Evolutionary conservation across 2,113 vertebrate genomes (phyloP), one percentile per base, ranked within the genome.

Genomic region (Acanthisitta chloris): DNA sequence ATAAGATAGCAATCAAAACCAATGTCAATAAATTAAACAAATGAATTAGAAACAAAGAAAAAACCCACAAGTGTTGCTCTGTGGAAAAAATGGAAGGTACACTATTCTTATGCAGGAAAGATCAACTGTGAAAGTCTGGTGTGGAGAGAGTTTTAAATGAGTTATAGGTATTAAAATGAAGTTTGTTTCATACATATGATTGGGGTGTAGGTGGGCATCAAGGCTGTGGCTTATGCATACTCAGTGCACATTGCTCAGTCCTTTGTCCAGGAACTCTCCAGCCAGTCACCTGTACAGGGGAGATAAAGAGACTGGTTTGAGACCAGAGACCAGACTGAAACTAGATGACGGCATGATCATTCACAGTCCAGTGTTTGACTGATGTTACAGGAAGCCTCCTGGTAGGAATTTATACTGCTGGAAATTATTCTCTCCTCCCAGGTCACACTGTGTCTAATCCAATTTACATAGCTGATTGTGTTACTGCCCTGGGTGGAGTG

Each of bases 371-470:
- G 29, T 17, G 38, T 57, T 16, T 36, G 49, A 52, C 29, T 57
- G 55, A 26, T 51, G 14, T 38, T 59, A 51, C 19, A 51, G 58
- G 7, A 83, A 14, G 4, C 21, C 9, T 72, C 8, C 34, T 38
- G 8, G 29, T 55, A 33, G 31, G n/a, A 93, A 48, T 43, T 94
- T 67, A 46, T 5, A 12, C 8, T 78, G 81, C 17, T 45, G 34
- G 64, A 65, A 87, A 65, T 73, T 1, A 61, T 1, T 81, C 3
- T 16, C 8, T 45, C 15, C 40, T 64, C 40, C 15, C 38, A 48
- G 25, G 12, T 58, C 25, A 49, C 0, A 0, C 8, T 71, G 16
- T 43, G 26, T 62, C 6, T 40, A 17, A 55, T 57, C 31, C 36
- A 70, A 38, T 86, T 58, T 81, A 14, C 33, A 17, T 1, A 46